Conservation (phyloP, 2,888 invertebrate species). For the Schizotus pectinicornis region DNA sequence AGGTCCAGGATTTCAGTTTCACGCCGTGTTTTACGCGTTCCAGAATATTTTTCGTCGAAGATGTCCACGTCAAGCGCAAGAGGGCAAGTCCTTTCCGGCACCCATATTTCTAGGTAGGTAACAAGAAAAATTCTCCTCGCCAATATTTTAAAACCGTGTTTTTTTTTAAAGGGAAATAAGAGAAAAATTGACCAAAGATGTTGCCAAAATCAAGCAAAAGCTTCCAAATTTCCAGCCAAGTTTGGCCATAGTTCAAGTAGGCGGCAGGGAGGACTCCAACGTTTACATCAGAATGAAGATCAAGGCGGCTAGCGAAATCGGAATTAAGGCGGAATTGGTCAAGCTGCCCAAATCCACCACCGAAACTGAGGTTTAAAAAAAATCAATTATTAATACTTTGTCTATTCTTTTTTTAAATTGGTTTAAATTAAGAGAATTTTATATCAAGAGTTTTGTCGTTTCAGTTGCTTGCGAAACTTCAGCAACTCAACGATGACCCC, state of each 20-base stretch:
- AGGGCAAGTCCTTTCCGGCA: conserved; percentile 68
- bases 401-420: conserved; percentile 5
- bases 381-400: too few species aligned
- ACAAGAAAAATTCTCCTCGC: conserved; percentile 35
- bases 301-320: conserved; percentile 89
- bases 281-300: conserved; percentile 98
- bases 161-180: conserved; percentile 71
- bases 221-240: conserved; percentile 73
- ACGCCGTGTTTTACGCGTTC: conserved; percentile 7
- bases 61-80: conserved; percentile 47
- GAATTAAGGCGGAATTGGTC: conserved; percentile 82
- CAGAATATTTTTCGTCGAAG: conserved; percentile 25
- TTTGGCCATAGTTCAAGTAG: conserved; percentile 95
- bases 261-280: conserved; percentile 95
- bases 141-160: not conserved
- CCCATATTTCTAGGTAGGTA: conserved; percentile 74
- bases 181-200: conserved; percentile 70
- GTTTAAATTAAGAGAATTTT: too few species aligned
- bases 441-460: conserved; percentile 38
- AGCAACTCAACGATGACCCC: conserved; percentile 81
- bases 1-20: not conserved
- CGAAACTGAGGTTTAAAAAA: conserved; percentile 76
- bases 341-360: conserved; percentile 80
- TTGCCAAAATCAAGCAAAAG: conserved; percentile 64
- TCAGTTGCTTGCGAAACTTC: conserved; percentile 72